Base-by-base conservation (phyloP, 2,888 invertebrate species). In the Marasmarcha lunaedactyla region DNA sequence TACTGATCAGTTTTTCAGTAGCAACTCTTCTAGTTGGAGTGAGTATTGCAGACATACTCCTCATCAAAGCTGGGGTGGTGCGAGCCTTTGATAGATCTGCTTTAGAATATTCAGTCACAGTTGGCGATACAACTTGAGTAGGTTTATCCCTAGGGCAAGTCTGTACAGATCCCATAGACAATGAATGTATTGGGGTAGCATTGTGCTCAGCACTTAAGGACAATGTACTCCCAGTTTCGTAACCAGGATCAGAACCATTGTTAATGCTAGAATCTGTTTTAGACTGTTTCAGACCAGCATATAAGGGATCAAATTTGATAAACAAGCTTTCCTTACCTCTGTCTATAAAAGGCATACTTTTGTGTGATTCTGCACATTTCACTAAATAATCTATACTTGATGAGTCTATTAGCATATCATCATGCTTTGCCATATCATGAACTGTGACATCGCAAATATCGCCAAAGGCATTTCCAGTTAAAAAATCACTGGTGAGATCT, bases 311-410 rank as follows among this genome's bases (percentile, higher is more conserved):
- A 52, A 88, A 88, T 50, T 86, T 90, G 7, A 89, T 86, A 67
- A 88, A 90, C 36, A 90, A 72, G 40, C 90, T 90, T 57, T 90
- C 87, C 43, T 88, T 86, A 43, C 76, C 63, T 42, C 71, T 61
- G 51, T 79, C 79, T 43, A 74, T 56, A 25, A 58, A 51, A 37
- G 52, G 71, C 26, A 62, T 58, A 41, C 71, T 64, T 13, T 64
- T 55, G 52, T 71, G 66, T 3, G 81, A 68, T 55, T 77, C 68
- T 2, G 77, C 66, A 49, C 83, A 84, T 45, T 76, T 76, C 27
- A 84, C 69, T 10, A 87, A 67, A 50, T 83, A 87, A 53, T 87
- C 87, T 45, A 88, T 72, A 42, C 78, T 79, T 30, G 65, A 73
- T n/a, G 87, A 78, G 57, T 88, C 87, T 43, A 84, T 79, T 47